phyloP scores from a whole-genome alignment of 1,140 invertebrate genomes.

The Aphelenchoides fujianensis region DNA sequence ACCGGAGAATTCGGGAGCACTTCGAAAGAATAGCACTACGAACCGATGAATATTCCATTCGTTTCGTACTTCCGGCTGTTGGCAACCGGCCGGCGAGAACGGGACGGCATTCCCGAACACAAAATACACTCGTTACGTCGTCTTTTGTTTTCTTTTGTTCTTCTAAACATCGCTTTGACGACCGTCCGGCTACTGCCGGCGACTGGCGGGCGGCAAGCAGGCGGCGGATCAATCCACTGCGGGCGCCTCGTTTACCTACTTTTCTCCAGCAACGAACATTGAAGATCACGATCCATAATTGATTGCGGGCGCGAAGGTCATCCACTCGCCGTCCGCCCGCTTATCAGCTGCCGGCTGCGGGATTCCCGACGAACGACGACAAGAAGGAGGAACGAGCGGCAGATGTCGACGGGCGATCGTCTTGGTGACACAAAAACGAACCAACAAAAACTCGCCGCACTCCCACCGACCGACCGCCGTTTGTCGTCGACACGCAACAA shows the following conservation, averaged over 20 bases:
- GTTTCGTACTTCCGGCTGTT: neutral
- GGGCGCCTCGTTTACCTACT: conserved; percentile 1
- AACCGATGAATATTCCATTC: too few species aligned
- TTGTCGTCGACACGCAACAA: too few species aligned
- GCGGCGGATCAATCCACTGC: too few species aligned
- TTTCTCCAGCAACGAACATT: neutral
- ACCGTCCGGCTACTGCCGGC: neutral
- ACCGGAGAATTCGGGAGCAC: too few species aligned
- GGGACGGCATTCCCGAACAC: neutral
- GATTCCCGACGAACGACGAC: neutral
- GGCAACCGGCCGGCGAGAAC: neutral
- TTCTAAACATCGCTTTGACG: neutral
- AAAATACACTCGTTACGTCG: neutral
- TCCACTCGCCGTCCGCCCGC: neutral
- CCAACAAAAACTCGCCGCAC: neutral
- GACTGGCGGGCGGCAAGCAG: too few species aligned
- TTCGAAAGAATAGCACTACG: too few species aligned
- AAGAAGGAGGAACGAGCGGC: too few species aligned
- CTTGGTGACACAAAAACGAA: neutral
- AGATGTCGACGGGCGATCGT: neutral
- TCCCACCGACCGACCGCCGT: neutral
- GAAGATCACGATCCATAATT: neutral
- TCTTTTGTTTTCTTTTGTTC: neutral
- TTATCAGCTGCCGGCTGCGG: neutral
- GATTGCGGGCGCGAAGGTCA: too few species aligned